These are phyloP conservation scores for Whitmania pigra DNA, from an alignment of 1,140 invertebrate genomes.

Conservation along the genomic window DNA sequence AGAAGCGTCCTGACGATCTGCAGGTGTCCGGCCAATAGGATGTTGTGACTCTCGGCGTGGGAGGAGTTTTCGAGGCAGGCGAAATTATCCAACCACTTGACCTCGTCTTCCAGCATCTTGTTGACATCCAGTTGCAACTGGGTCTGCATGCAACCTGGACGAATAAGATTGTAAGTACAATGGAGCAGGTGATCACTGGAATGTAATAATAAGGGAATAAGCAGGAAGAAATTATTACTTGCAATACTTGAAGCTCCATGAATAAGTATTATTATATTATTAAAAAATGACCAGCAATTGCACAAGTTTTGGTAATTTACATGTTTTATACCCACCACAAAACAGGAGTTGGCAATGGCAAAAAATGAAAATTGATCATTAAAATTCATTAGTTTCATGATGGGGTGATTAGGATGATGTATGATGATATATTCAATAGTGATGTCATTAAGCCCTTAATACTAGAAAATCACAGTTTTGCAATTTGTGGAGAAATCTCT, in stretches of 20 bases:
- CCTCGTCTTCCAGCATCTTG: constrained; percentile 46
- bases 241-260: neutral
- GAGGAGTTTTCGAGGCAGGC: constrained; percentile 34
- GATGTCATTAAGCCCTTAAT: no score
- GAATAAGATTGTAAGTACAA: neutral
- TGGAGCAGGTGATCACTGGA: neutral
- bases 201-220: neutral
- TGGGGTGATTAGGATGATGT: no score
- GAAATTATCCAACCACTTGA: constrained; percentile 46
- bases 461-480: no score
- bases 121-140: constrained; percentile 37
- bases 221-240: constrained; percentile 16
- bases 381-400: no score
- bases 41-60: constrained; percentile 39
- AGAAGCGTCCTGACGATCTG: constrained; percentile 43
- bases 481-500: no score
- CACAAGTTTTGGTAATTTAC: no score
- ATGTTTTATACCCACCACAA: no score
- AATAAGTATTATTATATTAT: neutral
- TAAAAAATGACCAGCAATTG: no score
- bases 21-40: constrained; percentile 45
- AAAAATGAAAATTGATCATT: no score
- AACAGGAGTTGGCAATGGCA: no score
- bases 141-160: constrained; percentile 37
- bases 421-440: no score